These are phyloP conservation scores for Callorhinus ursinus DNA, from an alignment of 2,113 vertebrate species.

Conservation along the genomic window DNA sequence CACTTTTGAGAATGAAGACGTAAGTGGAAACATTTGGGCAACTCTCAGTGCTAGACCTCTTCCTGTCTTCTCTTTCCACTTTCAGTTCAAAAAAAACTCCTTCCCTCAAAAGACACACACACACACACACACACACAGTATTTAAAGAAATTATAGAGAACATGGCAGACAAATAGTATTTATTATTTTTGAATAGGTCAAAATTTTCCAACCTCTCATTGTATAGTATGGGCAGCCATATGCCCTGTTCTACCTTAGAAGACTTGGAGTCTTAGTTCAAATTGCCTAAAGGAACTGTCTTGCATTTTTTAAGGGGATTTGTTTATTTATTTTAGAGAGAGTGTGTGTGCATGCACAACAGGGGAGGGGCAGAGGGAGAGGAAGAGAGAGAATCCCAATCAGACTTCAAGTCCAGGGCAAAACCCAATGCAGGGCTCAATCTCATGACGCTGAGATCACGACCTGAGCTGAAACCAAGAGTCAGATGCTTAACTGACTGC, in stretches of 20 bases:
- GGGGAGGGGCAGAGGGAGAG: background rate
- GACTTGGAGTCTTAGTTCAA: background rate
- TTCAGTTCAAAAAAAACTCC: background rate
- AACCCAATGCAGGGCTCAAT: background rate
- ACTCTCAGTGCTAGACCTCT: background rate
- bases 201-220: background rate
- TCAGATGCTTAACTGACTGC: background rate
- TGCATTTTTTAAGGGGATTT: background rate
- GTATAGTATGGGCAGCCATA: background rate
- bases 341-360: too few species aligned
- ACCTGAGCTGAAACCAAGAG: background rate
- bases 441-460: background rate
- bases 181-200: background rate
- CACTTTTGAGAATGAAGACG: background rate
- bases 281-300: background rate
- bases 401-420: background rate
- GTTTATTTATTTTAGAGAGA: background rate
- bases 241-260: background rate
- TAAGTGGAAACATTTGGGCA: background rate
- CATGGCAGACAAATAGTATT: background rate
- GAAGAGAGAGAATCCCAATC: background rate
- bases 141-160: background rate
- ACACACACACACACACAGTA: background rate
- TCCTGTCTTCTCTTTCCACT: too few species aligned
- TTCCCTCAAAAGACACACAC: background rate